These are phyloP conservation scores for Carassius auratus DNA, from an alignment of 2,113 vertebrate genomes.

Conservation along the genomic window DNA sequence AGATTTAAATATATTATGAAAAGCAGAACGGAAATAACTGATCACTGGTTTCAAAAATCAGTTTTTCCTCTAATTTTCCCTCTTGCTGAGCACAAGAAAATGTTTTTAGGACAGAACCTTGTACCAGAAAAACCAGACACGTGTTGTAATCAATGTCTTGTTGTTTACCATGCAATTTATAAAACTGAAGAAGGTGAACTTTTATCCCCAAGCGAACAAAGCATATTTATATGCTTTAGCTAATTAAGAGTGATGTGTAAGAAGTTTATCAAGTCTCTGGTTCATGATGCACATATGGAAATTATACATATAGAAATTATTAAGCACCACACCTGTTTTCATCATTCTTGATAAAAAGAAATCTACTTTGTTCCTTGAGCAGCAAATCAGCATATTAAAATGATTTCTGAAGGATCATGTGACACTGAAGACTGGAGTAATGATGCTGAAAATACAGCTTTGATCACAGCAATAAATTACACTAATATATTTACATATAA, in stretches of 20 bases:
- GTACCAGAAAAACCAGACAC: not conserved
- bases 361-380: too few relatives aligned
- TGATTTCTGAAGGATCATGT: not conserved
- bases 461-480: not conserved
- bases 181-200: not conserved
- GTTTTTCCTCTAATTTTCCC: not conserved
- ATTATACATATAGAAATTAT: not conserved
- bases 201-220: not conserved
- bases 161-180: not conserved
- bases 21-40: constrained; percentile 18
- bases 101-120: not conserved
- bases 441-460: not conserved
- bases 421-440: not conserved
- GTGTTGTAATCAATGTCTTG: not conserved
- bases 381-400: too few relatives aligned
- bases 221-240: too few relatives aligned
- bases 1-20: constrained; percentile 6
- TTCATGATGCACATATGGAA: not conserved
- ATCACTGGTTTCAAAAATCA: not conserved
- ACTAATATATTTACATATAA: not conserved
- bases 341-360: too few relatives aligned
- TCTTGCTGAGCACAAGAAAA: not conserved
- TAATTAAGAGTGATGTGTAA: too few relatives aligned
- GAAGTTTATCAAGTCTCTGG: not conserved
- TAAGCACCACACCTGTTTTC: not conserved